Base-by-base conservation (phyloP, 2,113 vertebrate genomes). In the Hiodon alosoides region DNA sequence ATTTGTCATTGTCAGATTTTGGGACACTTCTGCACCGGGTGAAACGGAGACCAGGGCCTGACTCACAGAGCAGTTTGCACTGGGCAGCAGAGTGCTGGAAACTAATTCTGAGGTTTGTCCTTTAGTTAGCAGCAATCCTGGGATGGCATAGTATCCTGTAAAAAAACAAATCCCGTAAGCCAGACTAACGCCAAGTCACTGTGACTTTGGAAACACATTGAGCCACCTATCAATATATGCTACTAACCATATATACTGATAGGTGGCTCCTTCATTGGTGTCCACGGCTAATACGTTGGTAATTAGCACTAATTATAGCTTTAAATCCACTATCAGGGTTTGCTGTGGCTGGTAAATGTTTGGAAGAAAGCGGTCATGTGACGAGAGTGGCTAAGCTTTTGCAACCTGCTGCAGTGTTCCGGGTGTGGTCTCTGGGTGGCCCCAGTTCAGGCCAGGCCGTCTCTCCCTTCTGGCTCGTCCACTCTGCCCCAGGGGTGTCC, bases 361-460 rank as follows among this genome's bases (percentile, higher is more conserved):
- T 53, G 13, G 51, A 54, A 69, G 67, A 14, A n/a, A 69, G 3
- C 11, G 17, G 10, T n/a, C 8, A 13, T 7, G 4, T 9, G 51
- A 74, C 5, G 13, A 3, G 46, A 53, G 48, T 57, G 50, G 7
- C 48, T 5, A 46, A 17, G 59, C n/a, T 2, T 80, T 46, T 76
- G 31, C 31, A 31, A 91, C 91, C 91, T 79, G 89, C 86, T 65
- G 78, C 89, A 16, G 82, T 85, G 83, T 90, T 91, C 5, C 76
- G 72, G 50, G 90, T 91, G 84, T 92, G 90, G 74, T 92, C 91
- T 62, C 88, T 83, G 0, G 84, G 86, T 5, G 91, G 90, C 3
- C 88, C 86, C 0, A 52, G 14, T 0, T 54, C 1, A 1, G 87
- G 83, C 85, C 85, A 88, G 10, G 77, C 86, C 0, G 83, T 70